Conservation (phyloP, 2,113 vertebrate genomes). For the Corydoras maculifer region DNA sequence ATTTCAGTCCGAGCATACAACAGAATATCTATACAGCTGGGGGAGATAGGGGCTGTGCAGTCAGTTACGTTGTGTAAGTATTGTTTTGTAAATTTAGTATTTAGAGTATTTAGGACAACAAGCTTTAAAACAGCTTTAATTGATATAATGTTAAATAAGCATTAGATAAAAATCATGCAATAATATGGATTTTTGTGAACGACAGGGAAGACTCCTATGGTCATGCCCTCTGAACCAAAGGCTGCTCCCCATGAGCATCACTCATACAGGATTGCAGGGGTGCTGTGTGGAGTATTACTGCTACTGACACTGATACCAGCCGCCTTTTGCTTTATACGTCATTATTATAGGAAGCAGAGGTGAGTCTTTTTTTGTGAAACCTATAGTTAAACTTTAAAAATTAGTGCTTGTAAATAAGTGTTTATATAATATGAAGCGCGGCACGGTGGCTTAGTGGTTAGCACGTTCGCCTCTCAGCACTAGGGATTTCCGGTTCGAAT, state of each 20-base stretch:
- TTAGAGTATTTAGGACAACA: too few species aligned
- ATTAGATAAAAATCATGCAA: too few species aligned
- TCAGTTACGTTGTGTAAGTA: slow-evolving; percentile 47
- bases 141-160: too few species aligned
- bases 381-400: too few species aligned
- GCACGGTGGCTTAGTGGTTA: too few species aligned
- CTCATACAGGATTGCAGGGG: slow-evolving; percentile 22
- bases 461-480: too few species aligned
- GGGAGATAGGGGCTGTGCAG: slow-evolving; percentile 30
- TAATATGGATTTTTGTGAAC: too few species aligned
- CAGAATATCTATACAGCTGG: slow-evolving; percentile 32
- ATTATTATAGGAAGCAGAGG: slow-evolving; percentile 41
- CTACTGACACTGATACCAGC: slow-evolving; percentile 33
- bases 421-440: too few species aligned
- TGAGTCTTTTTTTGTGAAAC: slow-evolving; percentile 15
- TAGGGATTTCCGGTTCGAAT: too few species aligned
- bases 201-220: too few species aligned
- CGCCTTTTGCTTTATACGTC: slow-evolving; percentile 1
- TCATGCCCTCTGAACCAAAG: too few species aligned
- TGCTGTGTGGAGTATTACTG: slow-evolving; percentile 30
- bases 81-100: slow-evolving; percentile 19
- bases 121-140: background rate
- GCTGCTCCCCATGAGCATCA: too few species aligned
- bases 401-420: background rate
- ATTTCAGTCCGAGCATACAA: slow-evolving; percentile 55